Conservation (phyloP, 23 tunicate species). For the Botrylloides violaceus region DNA sequence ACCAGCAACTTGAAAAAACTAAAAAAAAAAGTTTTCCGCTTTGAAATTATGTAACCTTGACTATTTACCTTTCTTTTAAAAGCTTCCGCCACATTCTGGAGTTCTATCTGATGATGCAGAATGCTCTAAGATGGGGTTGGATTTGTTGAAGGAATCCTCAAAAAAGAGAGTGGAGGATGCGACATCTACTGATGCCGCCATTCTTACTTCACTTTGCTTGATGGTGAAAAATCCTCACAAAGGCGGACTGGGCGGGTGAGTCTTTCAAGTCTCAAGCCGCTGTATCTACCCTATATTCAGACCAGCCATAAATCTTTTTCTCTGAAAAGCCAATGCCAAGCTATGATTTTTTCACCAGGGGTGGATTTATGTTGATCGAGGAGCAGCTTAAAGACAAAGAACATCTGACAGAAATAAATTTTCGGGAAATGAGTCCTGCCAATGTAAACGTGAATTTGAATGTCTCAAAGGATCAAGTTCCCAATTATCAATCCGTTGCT, state of each 20-base stretch:
- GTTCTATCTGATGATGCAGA: slow-evolving; percentile 32
- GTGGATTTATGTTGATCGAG: slow-evolving; percentile 76
- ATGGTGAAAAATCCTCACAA: slow-evolving; percentile 63
- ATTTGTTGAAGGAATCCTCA: slow-evolving; percentile 13
- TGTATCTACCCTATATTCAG: too few species aligned
- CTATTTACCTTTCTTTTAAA: too few species aligned
- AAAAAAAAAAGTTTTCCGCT: too few species aligned
- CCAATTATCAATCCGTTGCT: slow-evolving; percentile 25
- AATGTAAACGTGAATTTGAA: not conserved
- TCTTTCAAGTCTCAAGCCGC: too few species aligned
- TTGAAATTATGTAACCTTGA: too few species aligned
- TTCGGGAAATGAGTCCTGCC: slow-evolving; percentile 51
- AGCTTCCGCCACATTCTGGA: slow-evolving; percentile 74
- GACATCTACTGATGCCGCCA: slow-evolving; percentile 58
- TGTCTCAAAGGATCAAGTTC: slow-evolving; percentile 16
- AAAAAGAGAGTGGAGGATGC: slow-evolving; percentile 5
- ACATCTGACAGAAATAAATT: slow-evolving; percentile 35
- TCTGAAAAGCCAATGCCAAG: too few species aligned
- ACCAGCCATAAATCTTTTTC: too few species aligned
- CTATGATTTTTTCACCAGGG: too few species aligned
- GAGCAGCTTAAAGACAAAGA: slow-evolving; percentile 34
- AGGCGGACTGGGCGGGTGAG: slow-evolving; percentile 83
- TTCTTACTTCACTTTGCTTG: slow-evolving; percentile 54
- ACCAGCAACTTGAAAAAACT: too few species aligned
- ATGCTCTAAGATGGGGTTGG: slow-evolving; percentile 39